Base-by-base conservation (phyloP, 2,888 invertebrate genomes). In the Napeogenes inachia region DNA sequence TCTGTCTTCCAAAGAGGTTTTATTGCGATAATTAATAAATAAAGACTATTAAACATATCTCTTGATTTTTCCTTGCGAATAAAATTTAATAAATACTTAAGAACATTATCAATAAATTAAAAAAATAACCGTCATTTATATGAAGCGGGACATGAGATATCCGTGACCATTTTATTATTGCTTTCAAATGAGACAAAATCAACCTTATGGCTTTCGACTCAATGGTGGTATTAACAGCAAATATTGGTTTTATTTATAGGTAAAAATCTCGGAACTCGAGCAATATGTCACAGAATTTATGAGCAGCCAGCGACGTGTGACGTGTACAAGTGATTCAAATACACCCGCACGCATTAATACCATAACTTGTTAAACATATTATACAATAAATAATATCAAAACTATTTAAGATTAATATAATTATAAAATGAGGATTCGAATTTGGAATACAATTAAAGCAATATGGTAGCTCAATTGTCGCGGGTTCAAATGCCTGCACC, bases 211-310 rank as follows among this genome's bases (percentile, higher is more conserved):
- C 60, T 60, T 65, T 60, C 56, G 59, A 62, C 65, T 72, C 78
- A 81, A 76, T 73, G 75, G 69, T 69, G 45, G 65, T 56, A 59
- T 61, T 65, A 71, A 58, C 30, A 35, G 66, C 61, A 60, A 53
- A 66, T 60, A 75, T 78, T 78, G 56, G 55, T 38, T 54, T 62
- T 64, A 64, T 64, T 64, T 64, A 61, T 64, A 61, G 59, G 64
- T 79, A 78, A 83, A 82, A 84, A 83, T 84, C 81, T 84, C 74
- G 75, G 82, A 82, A 83, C 75, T 78, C 77, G 77, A 73, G 76
- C 85, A 84, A 85, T 87, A 87, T 86, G 87, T 87, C 87, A 85
- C 81, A 76, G 75, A 86, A 86, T 87, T 87, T 87, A 88, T 85
- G 86, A 86, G 83, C 62, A 59, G 55, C 60, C 75, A 75, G 71